Conservation (phyloP, 2,113 vertebrate genomes). For the Chascanopsetta lugubris region DNA sequence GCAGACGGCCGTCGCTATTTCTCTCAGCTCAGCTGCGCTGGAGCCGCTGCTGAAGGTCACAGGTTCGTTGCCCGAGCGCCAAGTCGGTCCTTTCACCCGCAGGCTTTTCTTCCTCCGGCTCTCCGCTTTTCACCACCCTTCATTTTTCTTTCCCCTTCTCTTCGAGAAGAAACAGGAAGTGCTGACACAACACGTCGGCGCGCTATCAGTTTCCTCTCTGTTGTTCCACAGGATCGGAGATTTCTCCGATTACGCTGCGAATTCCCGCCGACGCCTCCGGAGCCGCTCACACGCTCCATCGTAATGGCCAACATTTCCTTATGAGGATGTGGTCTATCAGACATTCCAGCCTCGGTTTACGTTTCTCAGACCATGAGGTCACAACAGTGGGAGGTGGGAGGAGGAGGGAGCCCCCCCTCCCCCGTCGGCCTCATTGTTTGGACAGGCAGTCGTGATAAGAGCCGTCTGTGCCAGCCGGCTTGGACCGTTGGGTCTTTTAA, state of each 20-base stretch:
- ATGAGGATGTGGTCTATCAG: conserved; percentile 78
- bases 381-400: conserved; percentile 62
- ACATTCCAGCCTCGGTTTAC: conserved; percentile 76
- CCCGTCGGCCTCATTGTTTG: conserved; percentile 83
- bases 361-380: conserved; percentile 89
- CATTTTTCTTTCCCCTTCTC: too few relatives aligned
- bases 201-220: not conserved
- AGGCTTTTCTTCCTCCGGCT: conserved; percentile 8
- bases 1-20: too few relatives aligned
- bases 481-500: conserved; percentile 31
- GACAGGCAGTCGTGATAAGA: conserved; percentile 73
- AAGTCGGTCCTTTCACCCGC: too few relatives aligned
- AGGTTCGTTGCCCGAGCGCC: too few relatives aligned
- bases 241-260: conserved; percentile 58
- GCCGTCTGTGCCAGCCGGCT: conserved; percentile 63
- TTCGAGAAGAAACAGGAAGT: too few relatives aligned
- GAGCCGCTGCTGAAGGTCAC: too few relatives aligned
- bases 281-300: conserved; percentile 24
- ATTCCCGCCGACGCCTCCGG: conserved; percentile 42
- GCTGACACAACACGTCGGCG: conserved; percentile 36
- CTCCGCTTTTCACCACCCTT: conserved; percentile 38
- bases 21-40: too few relatives aligned
- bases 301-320: conserved; percentile 78
- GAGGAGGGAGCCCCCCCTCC: conserved; percentile 58
- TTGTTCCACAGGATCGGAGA: conserved; percentile 44